phyloP scores from a whole-genome alignment of 2,797 vertebrate genomes.

The Tenualosa ilisha region DNA sequence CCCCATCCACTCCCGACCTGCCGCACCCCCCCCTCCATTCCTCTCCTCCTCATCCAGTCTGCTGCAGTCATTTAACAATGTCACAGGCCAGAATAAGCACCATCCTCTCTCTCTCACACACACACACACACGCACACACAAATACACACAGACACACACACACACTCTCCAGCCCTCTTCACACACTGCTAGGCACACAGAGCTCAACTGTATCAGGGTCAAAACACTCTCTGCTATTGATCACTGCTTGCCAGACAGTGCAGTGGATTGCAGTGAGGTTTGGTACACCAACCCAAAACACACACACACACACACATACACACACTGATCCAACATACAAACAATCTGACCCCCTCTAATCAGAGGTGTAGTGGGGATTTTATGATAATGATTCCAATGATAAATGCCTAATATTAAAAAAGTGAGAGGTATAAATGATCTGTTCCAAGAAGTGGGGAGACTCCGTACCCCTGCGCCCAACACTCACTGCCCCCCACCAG shows the following conservation, averaged over 20 bases:
- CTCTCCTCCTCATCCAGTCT: slow-evolving; percentile 54
- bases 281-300: slow-evolving; percentile 12
- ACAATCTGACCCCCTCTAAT: too few relatives aligned
- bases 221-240: slow-evolving; percentile 46
- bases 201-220: slow-evolving; percentile 49
- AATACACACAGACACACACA: background rate
- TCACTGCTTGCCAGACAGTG: slow-evolving; percentile 45
- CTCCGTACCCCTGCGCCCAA: too few relatives aligned
- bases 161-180: slow-evolving; percentile 14
- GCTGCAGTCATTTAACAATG: slow-evolving; percentile 80
- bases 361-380: too few relatives aligned
- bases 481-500: background rate
- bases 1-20: slow-evolving; percentile 64
- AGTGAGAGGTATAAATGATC: too few relatives aligned
- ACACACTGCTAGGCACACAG: slow-evolving; percentile 29
- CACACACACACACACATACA: background rate
- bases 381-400: too few relatives aligned
- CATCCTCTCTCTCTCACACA: background rate
- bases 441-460: too few relatives aligned
- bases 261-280: slow-evolving; percentile 1
- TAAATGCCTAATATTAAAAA: too few relatives aligned
- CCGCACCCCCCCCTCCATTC: slow-evolving; percentile 58
- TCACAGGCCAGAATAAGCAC: slow-evolving; percentile 62
- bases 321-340: too few relatives aligned
- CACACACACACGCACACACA: background rate